Conservation (phyloP, 2,113 vertebrate genomes). For the Cairina moschata region DNA sequence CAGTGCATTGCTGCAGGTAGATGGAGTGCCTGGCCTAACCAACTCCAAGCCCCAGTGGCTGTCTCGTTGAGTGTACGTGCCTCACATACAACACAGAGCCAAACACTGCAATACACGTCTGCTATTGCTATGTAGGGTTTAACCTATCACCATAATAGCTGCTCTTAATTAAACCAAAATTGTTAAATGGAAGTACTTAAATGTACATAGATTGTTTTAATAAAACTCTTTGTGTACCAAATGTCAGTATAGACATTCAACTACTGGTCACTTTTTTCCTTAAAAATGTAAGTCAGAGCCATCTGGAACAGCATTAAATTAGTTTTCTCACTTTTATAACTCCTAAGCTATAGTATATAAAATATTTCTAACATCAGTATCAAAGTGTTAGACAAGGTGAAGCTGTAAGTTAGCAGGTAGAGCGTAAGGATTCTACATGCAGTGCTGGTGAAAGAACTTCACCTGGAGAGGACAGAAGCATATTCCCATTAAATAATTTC, state of each 20-base stretch:
- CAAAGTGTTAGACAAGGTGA: neutral
- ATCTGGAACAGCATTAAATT: neutral
- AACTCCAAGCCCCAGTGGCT: neutral
- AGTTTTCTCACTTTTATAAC: neutral
- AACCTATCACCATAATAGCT: neutral
- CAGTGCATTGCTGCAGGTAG: neutral
- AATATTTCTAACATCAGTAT: neutral
- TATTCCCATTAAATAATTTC: neutral
- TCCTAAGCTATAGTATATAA: neutral
- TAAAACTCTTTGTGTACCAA: conserved; percentile 24
- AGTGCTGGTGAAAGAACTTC: neutral
- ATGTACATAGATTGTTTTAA: conserved; percentile 23
- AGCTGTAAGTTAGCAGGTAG: neutral
- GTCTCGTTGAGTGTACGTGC: neutral
- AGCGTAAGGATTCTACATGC: neutral
- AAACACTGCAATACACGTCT: neutral
- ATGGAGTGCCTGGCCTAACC: neutral
- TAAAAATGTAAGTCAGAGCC: neutral
- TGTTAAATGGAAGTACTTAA: neutral
- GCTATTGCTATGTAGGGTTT: neutral
- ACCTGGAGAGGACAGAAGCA: neutral
- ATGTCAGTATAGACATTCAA: neutral
- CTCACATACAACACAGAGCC: neutral
- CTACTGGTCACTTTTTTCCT: neutral
- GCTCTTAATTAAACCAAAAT: neutral